Evolutionary conservation across 2,888 invertebrate species (phyloP), one percentile per base, ranked within the genome.

Genomic region (Tachina lurida): DNA sequence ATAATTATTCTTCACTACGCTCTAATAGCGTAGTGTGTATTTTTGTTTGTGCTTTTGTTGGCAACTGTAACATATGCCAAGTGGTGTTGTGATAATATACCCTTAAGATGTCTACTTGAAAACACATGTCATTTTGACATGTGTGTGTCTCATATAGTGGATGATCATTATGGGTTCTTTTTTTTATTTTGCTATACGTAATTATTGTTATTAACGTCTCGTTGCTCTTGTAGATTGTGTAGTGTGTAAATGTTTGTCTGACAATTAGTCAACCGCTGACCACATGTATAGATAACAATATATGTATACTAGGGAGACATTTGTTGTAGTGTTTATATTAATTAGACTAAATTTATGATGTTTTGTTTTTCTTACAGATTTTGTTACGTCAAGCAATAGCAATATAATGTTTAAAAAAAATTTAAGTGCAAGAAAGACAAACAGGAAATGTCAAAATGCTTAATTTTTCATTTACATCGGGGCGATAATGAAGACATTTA

Each of bases 241-340:
- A 56, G 41, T 65, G 68, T 81, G 71, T 84, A 78, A 85, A 82
- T 87, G 83, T 87, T 87, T 87, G 84, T 83, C 67, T 75, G 68
- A 78, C 87, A 87, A 87, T 87, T 87, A 86, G 84, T 85, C 87
- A 81, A 84, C 82, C 87, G 84, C 86, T 87, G 85, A 84, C 87
- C 86, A 71, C 68, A 79, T 58, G 74, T 56, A 31, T 39, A 68
- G 43, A 62, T 10, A 15, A 52, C 49, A 67, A 58, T 39, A 67
- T 39, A 58, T 39, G 60, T 39, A 60, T 73, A 60, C 19, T 83
- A 60, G 15, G 65, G 73, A 54, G 63, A 54, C 70, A 74, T 17
- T 62, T 41, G 76, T 49, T 71, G 81, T 85, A 19, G 52, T 73
- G 54, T 74, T 41, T 76, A 83, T 76, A 83, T 76, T 83, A 83